Conservation (phyloP, 2,113 vertebrate species). For the Speoplatyrhinus poulsoni region DNA sequence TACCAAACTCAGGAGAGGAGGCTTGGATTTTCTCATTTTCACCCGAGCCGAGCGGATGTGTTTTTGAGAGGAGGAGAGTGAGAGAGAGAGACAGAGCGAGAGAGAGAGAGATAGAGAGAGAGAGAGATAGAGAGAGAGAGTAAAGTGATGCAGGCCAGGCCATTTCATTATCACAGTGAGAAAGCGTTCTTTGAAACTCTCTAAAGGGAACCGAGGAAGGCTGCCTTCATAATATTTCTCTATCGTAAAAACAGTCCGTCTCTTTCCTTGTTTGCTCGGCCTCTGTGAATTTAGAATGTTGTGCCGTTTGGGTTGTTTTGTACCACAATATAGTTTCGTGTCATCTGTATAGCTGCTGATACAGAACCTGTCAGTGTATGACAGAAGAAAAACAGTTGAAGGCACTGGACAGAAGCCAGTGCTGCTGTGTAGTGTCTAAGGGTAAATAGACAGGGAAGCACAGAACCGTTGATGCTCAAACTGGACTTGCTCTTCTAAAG, state of each 20-base stretch:
- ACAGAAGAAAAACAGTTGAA: conserved; percentile 22
- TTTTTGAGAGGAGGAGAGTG: conserved; percentile 51
- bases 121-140: background rate
- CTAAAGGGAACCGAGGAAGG: conserved; percentile 55
- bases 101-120: background rate
- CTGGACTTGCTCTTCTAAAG: conserved; percentile 46
- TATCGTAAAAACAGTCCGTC: conserved; percentile 52
- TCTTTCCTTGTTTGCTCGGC: background rate
- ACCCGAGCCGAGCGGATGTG: conserved; percentile 64
- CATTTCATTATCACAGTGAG: conserved; percentile 76
- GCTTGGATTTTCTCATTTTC: conserved; percentile 72
- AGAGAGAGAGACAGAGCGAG: background rate
- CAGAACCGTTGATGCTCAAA: conserved; percentile 36
- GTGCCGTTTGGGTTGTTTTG: conserved; percentile 23
- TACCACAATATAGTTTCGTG: background rate
- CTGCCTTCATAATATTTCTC: conserved; percentile 61
- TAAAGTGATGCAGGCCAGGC: conserved; percentile 48
- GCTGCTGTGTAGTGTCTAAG: conserved; percentile 7
- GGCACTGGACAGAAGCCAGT: conserved; percentile 25
- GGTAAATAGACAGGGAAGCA: conserved; percentile 48
- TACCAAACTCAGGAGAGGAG: conserved; percentile 61
- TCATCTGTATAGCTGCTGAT: conserved; percentile 10
- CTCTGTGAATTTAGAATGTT: conserved; percentile 33
- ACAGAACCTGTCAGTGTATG: conserved; percentile 1
- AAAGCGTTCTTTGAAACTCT: conserved; percentile 70